Evolutionary conservation across 1,140 invertebrate species (phyloP).

Genomic region (Hyphantria cunea): DNA sequence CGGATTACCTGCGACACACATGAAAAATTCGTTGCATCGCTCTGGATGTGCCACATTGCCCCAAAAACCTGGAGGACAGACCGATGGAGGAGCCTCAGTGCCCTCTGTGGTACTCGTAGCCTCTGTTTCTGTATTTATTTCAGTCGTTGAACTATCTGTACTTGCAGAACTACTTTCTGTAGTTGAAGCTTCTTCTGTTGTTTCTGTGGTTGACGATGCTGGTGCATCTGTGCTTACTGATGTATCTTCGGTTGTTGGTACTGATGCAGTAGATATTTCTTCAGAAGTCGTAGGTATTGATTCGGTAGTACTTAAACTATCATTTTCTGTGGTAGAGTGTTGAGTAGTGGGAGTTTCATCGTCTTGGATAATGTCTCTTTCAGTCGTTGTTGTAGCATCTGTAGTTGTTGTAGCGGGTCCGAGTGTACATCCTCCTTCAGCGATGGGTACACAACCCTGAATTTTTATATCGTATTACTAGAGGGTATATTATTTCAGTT

Average conservation of each 20-base stretch:
- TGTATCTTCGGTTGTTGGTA: background rate
- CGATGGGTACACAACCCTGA: slow-evolving; percentile 36
- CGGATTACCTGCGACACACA: slow-evolving; percentile 1
- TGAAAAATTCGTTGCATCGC: background rate
- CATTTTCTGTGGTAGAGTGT: background rate
- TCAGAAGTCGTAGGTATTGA: slow-evolving; percentile 1
- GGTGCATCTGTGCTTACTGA: background rate
- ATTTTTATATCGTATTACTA: background rate
- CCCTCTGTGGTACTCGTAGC: background rate
- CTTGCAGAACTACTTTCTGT: slow-evolving; percentile 30
- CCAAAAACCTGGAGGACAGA: background rate
- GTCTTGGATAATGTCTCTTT: background rate
- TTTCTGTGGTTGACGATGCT: background rate
- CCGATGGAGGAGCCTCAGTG: background rate
- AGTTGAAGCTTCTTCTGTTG: background rate
- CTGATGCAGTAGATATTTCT: background rate
- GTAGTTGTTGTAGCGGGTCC: slow-evolving; percentile 1
- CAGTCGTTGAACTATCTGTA: slow-evolving; percentile 12
- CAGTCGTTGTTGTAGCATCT: background rate
- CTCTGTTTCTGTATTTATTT: background rate
- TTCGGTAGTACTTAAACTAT: too few species aligned
- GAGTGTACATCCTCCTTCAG: slow-evolving; percentile 28
- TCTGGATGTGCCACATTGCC: slow-evolving; percentile 4
- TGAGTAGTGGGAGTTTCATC: background rate
- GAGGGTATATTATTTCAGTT: background rate